Evolutionary conservation across 64 coral and sea anemone species (phyloP).

Genomic region (Platygyra sinensis): DNA sequence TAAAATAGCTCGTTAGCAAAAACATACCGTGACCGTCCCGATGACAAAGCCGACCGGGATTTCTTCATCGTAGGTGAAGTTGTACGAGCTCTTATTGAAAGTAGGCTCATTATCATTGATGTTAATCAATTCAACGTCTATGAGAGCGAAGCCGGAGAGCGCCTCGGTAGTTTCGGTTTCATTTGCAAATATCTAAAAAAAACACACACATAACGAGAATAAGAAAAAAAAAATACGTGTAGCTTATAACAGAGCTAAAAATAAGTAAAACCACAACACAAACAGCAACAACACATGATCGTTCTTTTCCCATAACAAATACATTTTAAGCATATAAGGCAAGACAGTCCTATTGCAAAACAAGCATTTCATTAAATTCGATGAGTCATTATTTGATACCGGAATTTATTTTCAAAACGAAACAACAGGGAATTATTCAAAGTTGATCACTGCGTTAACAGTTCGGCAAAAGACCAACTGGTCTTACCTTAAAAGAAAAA

Average conservation of each 20-base stretch:
- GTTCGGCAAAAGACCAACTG: neutral
- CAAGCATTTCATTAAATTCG: too few species aligned
- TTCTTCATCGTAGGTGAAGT: slow-evolving; percentile 90
- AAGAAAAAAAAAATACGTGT: neutral
- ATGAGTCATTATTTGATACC: too few species aligned
- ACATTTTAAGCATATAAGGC: too few species aligned
- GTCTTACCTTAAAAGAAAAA: slow-evolving; percentile 80
- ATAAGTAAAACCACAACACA: too few species aligned
- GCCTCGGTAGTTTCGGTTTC: slow-evolving; percentile 81
- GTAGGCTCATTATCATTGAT: slow-evolving; percentile 84
- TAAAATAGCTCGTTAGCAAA: neutral
- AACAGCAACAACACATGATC: too few species aligned
- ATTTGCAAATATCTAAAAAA: slow-evolving; percentile 67
- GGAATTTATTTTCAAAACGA: neutral
- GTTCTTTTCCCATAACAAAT: too few species aligned
- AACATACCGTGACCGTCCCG: slow-evolving; percentile 71
- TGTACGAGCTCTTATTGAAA: slow-evolving; percentile 55
- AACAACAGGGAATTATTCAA: neutral
- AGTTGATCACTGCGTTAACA: too few species aligned
- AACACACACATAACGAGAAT: neutral
- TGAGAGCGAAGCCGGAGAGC: slow-evolving; percentile 50
- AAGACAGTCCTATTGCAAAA: too few species aligned
- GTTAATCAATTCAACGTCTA: slow-evolving; percentile 70
- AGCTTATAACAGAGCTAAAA: neutral
- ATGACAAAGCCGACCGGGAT: slow-evolving; percentile 54